These are phyloP conservation scores for Leptinotarsa rubiginosa DNA, from an alignment of 2,888 invertebrate genomes.

Conservation along the genomic window DNA sequence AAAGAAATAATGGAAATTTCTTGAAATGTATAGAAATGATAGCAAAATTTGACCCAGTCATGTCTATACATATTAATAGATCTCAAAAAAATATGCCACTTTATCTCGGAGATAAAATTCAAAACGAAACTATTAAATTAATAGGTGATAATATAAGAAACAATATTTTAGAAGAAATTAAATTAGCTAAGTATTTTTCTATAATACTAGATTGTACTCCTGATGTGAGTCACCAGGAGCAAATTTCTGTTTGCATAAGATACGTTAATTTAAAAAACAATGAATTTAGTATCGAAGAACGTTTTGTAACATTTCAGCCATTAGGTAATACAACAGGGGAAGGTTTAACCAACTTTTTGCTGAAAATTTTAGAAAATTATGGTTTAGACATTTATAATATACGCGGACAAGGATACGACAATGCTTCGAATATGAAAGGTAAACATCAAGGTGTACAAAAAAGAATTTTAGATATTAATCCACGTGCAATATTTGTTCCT, in stretches of 20 bases:
- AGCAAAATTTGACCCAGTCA: slow-evolving; percentile 29
- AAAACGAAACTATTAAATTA: slow-evolving; percentile 11
- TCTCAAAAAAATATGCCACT: slow-evolving; percentile 18
- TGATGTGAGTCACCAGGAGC: slow-evolving; percentile 14
- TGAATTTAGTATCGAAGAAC: slow-evolving; percentile 8
- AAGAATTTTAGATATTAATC: slow-evolving; percentile 24
- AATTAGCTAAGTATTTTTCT: slow-evolving; percentile 9
- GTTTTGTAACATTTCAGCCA: not conserved
- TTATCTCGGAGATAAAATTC: slow-evolving; percentile 22
- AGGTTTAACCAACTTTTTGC: not conserved
- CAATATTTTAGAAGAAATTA: not conserved
- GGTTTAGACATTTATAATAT: slow-evolving; percentile 1
- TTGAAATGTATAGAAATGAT: slow-evolving; percentile 26
- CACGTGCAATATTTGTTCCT: slow-evolving; percentile 26
- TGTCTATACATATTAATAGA: slow-evolving; percentile 29
- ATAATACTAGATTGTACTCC: slow-evolving; percentile 13
- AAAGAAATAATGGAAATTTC: slow-evolving; percentile 28
- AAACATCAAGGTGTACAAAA: not conserved
- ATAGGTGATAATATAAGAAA: slow-evolving; percentile 6
- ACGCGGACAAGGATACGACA: not conserved
- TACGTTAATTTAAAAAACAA: slow-evolving; percentile 7
- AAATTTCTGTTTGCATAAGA: slow-evolving; percentile 16
- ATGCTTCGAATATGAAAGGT: not conserved
- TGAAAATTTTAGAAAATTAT: not conserved
- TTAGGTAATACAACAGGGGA: not conserved